A percentile compares a stretch with the other conserved stretches of the same genome.
Evolutionary conservation across 53 echinoderm and acorn worm species (phyloP).

Genomic region (Echinarachnius parma): DNA sequence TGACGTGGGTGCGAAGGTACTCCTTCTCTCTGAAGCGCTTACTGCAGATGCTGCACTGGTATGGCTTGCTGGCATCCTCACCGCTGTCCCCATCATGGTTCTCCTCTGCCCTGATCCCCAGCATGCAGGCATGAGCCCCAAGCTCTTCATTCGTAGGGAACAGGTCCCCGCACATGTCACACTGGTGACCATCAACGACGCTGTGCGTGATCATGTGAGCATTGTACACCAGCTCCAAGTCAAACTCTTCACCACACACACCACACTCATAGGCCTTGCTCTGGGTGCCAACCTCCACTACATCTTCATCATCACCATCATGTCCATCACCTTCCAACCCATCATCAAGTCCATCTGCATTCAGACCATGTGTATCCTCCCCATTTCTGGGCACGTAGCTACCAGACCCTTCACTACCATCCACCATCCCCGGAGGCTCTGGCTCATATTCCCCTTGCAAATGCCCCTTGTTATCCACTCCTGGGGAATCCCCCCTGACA

Average conservation of each 20-base stretch:
- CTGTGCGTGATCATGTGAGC: slow-evolving; percentile 41
- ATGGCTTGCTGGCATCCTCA: slow-evolving; percentile 10
- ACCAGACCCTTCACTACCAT: slow-evolving; percentile 1
- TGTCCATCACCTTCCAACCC: not conserved
- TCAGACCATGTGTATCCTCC: slow-evolving; percentile 7
- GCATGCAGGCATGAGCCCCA: slow-evolving; percentile 22
- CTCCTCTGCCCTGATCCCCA: not conserved
- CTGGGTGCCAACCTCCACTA: not conserved
- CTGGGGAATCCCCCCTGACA: not conserved
- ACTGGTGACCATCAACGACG: slow-evolving; percentile 30
- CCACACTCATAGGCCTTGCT: slow-evolving; percentile 21
- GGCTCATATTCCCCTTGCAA: not conserved
- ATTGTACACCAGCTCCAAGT: slow-evolving; percentile 33
- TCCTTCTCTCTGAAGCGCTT: slow-evolving; percentile 38
- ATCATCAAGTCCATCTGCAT: not conserved
- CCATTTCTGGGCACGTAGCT: slow-evolving; percentile 6
- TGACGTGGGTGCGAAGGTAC: slow-evolving; percentile 31
- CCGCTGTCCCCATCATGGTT: not conserved
- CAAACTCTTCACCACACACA: slow-evolving; percentile 37
- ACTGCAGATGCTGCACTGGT: slow-evolving; percentile 17
- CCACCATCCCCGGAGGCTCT: not conserved
- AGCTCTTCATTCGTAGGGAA: slow-evolving; percentile 38
- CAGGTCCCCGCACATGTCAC: slow-evolving; percentile 27
- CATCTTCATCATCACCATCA: not conserved
- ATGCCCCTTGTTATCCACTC: slow-evolving; percentile 6